Conservation (phyloP, 1,140 invertebrate species). For the Trypoxylus dichotomus region DNA sequence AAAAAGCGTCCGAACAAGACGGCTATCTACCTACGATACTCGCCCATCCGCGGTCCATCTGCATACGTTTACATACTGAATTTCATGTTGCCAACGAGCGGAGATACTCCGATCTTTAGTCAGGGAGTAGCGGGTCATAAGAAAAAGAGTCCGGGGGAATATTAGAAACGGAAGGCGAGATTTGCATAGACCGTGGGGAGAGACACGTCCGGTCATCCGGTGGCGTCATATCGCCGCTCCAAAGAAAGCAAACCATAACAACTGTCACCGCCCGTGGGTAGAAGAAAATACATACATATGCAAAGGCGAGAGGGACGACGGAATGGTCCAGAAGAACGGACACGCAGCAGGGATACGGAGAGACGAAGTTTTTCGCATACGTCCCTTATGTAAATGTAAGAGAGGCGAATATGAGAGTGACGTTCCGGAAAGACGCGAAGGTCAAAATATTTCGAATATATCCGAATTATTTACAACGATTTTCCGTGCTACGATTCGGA, state of each 20-base stretch:
- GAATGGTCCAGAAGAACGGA: slow-evolving; percentile 23
- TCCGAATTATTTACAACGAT: slow-evolving; percentile 49
- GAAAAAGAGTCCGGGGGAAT: slow-evolving; percentile 18
- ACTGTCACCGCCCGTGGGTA: slow-evolving; percentile 44
- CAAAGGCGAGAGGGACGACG: slow-evolving; percentile 36
- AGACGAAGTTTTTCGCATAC: neutral
- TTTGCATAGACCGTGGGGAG: slow-evolving; percentile 46
- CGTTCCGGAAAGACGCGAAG: slow-evolving; percentile 38
- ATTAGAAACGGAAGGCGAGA: slow-evolving; percentile 35
- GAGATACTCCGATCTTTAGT: neutral
- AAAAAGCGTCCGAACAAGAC: slow-evolving; percentile 8
- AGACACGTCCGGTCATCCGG: slow-evolving; percentile 42
- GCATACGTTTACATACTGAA: slow-evolving; percentile 36
- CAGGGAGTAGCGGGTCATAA: neutral
- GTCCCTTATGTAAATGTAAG: slow-evolving; percentile 44
- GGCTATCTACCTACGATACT: neutral
- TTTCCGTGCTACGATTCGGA: slow-evolving; percentile 45
- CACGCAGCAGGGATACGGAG: neutral
- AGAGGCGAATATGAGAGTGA: slow-evolving; percentile 46
- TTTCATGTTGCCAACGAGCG: slow-evolving; percentile 9
- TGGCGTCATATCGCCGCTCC: slow-evolving; percentile 33
- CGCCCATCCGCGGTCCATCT: slow-evolving; percentile 29
- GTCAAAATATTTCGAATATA: slow-evolving; percentile 36
- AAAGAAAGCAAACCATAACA: slow-evolving; percentile 31
- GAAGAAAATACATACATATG: slow-evolving; percentile 43